These are phyloP conservation scores for Lophius americanus DNA, from an alignment of 2,797 vertebrate genomes.

Conservation along the genomic window DNA sequence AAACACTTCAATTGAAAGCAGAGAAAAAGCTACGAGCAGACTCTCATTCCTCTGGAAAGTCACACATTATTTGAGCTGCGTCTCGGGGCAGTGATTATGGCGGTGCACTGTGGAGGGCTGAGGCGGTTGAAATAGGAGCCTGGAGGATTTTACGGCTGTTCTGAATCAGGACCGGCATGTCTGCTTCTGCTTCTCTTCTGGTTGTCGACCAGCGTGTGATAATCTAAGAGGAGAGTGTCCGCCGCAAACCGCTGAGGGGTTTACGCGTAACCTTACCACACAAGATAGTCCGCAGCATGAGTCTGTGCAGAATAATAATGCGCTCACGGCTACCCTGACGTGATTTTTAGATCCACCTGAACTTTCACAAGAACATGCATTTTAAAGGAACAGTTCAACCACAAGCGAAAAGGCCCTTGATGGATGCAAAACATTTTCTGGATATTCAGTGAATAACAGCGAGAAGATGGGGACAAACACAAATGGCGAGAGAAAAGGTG, in stretches of 20 bases:
- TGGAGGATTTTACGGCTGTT: conserved; percentile 58
- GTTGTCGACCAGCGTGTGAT: conserved; percentile 51
- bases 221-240: conserved; percentile 39
- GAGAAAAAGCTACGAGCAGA: conserved; percentile 42
- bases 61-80: conserved; percentile 38
- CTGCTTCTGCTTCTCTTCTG: conserved; percentile 54
- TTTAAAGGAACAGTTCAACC: no score
- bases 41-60: conserved; percentile 62
- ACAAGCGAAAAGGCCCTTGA: no score
- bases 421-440: no score
- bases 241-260: conserved; percentile 45
- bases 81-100: conserved; percentile 61
- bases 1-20: conserved; percentile 59
- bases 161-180: conserved; percentile 60
- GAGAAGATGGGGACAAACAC: no score
- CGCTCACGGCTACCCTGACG: not conserved
- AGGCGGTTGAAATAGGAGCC: conserved; percentile 71
- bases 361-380: not conserved
- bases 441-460: no score
- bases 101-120: conserved; percentile 51
- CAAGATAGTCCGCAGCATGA: conserved; percentile 18
- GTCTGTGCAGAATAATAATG: conserved; percentile 10
- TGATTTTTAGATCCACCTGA: not conserved
- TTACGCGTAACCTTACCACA: conserved; percentile 33
- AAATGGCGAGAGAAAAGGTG: no score